Conservation (phyloP, 2,113 vertebrate genomes). For the Microtus montanus region DNA sequence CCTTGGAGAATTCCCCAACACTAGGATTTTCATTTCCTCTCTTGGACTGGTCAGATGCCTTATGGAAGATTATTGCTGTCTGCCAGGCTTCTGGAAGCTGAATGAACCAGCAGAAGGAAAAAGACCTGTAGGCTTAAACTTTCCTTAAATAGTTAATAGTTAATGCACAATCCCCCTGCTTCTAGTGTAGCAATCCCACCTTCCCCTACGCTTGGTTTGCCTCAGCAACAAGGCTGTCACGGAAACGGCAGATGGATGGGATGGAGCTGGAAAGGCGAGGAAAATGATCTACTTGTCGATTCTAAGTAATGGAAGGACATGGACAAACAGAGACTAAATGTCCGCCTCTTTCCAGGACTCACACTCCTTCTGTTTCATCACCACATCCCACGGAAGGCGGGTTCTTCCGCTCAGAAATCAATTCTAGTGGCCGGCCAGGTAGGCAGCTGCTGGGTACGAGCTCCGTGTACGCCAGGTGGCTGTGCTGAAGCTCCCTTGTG, state of each 20-base stretch:
- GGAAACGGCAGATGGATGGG: neutral
- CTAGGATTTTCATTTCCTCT: conserved; percentile 28
- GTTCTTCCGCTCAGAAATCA: conserved; percentile 57
- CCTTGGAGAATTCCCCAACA: neutral
- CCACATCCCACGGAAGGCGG: conserved; percentile 30
- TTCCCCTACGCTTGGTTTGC: neutral
- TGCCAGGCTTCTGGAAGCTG: conserved; percentile 2
- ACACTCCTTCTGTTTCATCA: conserved; percentile 44
- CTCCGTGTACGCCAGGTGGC: conserved; percentile 64
- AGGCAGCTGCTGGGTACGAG: conserved; percentile 69
- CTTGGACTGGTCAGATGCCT: neutral
- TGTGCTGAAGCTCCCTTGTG: conserved; percentile 49
- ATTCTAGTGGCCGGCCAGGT: conserved; percentile 59
- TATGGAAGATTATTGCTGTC: neutral
- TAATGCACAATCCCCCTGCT: neutral
- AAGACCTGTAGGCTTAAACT: neutral
- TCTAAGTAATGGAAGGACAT: neutral
- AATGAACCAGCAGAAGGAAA: neutral
- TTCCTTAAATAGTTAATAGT: conserved; percentile 8
- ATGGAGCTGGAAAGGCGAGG: neutral
- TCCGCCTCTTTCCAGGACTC: conserved; percentile 27
- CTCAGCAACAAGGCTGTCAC: conserved; percentile 8
- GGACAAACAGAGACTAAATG: conserved; percentile 29
- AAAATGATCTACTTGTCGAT: neutral
- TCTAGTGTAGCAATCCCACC: neutral